phyloP scores from a whole-genome alignment of 2,113 vertebrate genomes.

The Sitta europaea region DNA sequence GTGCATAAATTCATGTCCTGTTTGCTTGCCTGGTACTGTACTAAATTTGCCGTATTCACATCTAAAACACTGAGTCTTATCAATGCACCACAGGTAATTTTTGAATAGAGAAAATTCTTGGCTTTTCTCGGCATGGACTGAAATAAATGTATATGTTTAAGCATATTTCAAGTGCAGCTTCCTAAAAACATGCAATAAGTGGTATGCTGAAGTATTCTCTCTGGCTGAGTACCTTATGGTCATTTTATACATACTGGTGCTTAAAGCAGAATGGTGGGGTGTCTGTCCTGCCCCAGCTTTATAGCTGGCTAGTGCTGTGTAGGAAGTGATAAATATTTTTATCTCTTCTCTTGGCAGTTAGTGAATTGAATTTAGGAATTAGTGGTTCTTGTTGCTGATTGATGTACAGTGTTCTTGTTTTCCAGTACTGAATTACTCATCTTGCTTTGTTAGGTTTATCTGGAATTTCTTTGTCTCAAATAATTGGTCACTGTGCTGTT shows the following conservation, averaged over 20 bases:
- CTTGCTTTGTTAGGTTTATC: neutral
- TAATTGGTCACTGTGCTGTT: neutral
- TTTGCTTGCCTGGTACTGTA: neutral
- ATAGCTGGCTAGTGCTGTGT: neutral
- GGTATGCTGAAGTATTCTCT: neutral
- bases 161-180: neutral
- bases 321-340: neutral
- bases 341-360: neutral
- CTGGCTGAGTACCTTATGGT: neutral
- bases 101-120: neutral
- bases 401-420: neutral
- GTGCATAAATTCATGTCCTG: neutral
- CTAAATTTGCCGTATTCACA: neutral
- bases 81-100: neutral
- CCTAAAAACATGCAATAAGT: neutral
- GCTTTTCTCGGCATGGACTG: neutral
- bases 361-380: constrained; percentile 21
- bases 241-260: neutral
- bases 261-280: neutral
- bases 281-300: neutral
- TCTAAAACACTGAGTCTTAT: neutral
- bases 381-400: neutral
- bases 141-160: accelerated
- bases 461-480: neutral
- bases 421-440: constrained; percentile 5